These are phyloP conservation scores for Prenolepis imparis DNA, from an alignment of 2,888 invertebrate species.

Conservation along the genomic window DNA sequence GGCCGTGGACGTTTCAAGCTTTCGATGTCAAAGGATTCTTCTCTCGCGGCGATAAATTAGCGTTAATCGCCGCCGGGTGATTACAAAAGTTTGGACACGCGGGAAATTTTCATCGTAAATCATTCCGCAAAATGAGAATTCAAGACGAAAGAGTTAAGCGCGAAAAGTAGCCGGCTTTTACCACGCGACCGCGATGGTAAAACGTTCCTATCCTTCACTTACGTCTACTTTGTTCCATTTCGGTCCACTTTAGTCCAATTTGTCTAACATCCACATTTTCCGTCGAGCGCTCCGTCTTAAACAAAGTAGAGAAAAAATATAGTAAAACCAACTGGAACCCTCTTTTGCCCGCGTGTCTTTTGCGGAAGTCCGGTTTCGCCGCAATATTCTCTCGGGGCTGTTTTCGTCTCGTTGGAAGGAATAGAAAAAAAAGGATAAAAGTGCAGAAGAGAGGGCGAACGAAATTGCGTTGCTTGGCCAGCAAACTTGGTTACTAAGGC, in stretches of 20 bases:
- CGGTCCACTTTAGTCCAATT: constrained; percentile 55
- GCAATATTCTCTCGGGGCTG: constrained; percentile 26
- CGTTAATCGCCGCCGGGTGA: constrained; percentile 22
- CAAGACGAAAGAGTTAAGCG: constrained; percentile 41
- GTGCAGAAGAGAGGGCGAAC: neutral
- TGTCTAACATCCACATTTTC: constrained; percentile 55
- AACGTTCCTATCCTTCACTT: constrained; percentile 51
- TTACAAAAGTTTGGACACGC: constrained; percentile 46
- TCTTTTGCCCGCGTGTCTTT: constrained; percentile 23
- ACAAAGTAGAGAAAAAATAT: constrained; percentile 34
- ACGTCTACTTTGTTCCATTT: constrained; percentile 55
- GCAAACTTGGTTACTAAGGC: constrained; percentile 50
- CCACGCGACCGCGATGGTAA: constrained; percentile 23
- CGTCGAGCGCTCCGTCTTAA: constrained; percentile 31
- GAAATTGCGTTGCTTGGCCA: constrained; percentile 23
- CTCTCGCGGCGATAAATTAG: constrained; percentile 27
- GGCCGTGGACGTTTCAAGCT: constrained; percentile 15
- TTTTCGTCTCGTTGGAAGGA: constrained; percentile 17
- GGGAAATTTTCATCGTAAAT: constrained; percentile 37
- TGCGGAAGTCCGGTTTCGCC: constrained; percentile 18
- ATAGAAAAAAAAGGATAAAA: neutral
- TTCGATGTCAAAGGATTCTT: constrained; percentile 19
- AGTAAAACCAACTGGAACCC: constrained; percentile 7
- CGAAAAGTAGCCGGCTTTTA: constrained; percentile 30
- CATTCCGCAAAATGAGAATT: constrained; percentile 40